These are phyloP conservation scores for Ceyx margarethae DNA, from an alignment of 2,113 vertebrate genomes.

Conservation along the genomic window DNA sequence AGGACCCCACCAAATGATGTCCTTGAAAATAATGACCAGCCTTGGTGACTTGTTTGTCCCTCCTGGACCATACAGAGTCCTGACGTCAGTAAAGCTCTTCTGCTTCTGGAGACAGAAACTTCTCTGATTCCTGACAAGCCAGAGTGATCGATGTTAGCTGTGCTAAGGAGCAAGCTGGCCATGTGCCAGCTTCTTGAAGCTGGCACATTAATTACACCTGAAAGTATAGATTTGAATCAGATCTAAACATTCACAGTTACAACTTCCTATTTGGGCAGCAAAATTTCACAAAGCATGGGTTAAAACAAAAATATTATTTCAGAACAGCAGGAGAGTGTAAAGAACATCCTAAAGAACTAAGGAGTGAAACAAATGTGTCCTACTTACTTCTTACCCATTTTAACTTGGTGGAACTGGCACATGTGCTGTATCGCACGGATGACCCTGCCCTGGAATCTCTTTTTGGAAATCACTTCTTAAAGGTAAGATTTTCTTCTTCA, in stretches of 20 bases:
- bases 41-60: background rate
- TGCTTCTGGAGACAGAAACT: background rate
- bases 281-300: background rate
- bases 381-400: background rate
- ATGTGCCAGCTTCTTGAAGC: slow-evolving; percentile 4
- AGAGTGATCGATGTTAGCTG: background rate
- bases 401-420: background rate
- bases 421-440: background rate
- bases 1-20: background rate
- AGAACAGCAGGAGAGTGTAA: background rate
- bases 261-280: background rate
- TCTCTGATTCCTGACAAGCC: background rate
- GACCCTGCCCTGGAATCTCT: background rate
- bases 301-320: background rate
- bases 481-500: background rate
- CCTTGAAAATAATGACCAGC: background rate
- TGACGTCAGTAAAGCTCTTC: background rate
- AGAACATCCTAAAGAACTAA: background rate
- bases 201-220: slow-evolving; percentile 4
- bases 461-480: background rate
- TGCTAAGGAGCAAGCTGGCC: background rate
- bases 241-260: background rate
- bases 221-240: background rate
- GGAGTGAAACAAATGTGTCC: background rate
- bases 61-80: background rate